Percentiles rank a stretch among this genome's conserved stretches.
phyloP scores from a whole-genome alignment of 1,140 invertebrate genomes.

The Platyura marginata region DNA sequence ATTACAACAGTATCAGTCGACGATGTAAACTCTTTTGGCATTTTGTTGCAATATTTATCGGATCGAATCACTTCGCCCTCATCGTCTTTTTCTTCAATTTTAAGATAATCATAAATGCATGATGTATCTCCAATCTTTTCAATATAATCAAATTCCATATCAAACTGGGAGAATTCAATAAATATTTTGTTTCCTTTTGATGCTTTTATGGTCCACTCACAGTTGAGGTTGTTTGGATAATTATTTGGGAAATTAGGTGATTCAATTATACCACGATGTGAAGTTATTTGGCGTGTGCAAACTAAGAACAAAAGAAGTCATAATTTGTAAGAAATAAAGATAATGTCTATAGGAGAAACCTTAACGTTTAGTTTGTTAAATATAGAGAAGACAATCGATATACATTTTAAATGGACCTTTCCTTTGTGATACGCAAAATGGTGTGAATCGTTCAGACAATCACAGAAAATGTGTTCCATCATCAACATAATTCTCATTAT shows the following conservation, averaged over 20 bases:
- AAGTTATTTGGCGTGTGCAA: constrained; percentile 6
- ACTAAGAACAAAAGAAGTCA: not conserved
- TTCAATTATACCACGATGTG: constrained; percentile 27
- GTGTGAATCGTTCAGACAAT: no score
- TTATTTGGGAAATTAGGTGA: constrained; percentile 51
- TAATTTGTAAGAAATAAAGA: no score
- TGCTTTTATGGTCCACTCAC: constrained; percentile 55
- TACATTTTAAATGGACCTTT: no score
- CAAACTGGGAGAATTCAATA: constrained; percentile 53
- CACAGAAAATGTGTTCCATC: no score
- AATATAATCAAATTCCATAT: constrained; percentile 29
- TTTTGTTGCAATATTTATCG: constrained; percentile 27
- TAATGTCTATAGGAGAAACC: no score
- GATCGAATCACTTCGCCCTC: constrained; percentile 6
- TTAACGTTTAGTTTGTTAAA: no score
- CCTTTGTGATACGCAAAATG: no score
- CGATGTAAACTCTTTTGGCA: constrained; percentile 35
- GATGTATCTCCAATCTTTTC: not conserved
- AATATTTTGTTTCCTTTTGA: constrained; percentile 50
- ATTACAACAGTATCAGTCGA: constrained; percentile 6
- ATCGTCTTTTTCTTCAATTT: constrained; percentile 24
- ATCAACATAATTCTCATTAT: no score
- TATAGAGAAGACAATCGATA: no score
- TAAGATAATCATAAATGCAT: constrained; percentile 35
- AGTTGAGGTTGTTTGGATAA: constrained; percentile 38